phyloP scores from a whole-genome alignment of 2,888 invertebrate genomes.

The Sylvicola cinctus region DNA sequence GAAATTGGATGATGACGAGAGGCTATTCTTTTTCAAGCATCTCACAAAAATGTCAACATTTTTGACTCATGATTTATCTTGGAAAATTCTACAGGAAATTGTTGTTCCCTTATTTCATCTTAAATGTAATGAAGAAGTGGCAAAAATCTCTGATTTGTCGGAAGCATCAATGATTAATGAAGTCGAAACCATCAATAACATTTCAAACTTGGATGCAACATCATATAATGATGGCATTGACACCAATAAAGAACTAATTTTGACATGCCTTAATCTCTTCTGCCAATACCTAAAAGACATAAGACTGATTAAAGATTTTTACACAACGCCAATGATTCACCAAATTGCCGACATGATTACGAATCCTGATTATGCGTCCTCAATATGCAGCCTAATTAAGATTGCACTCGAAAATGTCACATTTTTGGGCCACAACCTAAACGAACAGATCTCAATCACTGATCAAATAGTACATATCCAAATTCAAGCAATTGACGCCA shows the following conservation, averaged over 20 bases:
- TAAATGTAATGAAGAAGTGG: slow-evolving; percentile 13
- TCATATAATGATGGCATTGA: not conserved
- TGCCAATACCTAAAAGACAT: slow-evolving; percentile 21
- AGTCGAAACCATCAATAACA: no score
- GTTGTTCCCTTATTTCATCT: slow-evolving; percentile 18
- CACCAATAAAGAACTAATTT: slow-evolving; percentile 8
- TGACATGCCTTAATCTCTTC: slow-evolving; percentile 20
- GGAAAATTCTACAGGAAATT: slow-evolving; percentile 19
- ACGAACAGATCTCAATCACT: slow-evolving; percentile 16
- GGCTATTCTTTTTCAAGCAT: slow-evolving; percentile 17
- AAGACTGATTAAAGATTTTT: slow-evolving; percentile 20
- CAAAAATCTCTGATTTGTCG: not conserved
- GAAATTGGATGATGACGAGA: slow-evolving; percentile 5
- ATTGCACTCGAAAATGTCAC: slow-evolving; percentile 22
- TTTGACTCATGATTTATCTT: slow-evolving; percentile 16
- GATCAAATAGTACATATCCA: slow-evolving; percentile 18
- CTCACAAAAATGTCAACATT: slow-evolving; percentile 19
- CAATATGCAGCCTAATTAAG: slow-evolving; percentile 21
- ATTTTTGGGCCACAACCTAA: slow-evolving; percentile 17
- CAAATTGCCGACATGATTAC: slow-evolving; percentile 18
- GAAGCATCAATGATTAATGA: no score
- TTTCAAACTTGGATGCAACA: no score
- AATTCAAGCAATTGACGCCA: slow-evolving; percentile 10
- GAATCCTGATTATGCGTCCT: slow-evolving; percentile 17
- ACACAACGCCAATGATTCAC: slow-evolving; percentile 19